Evolutionary conservation across 1,140 invertebrate species (phyloP).

Genomic region (Drosophila subpulchrella): DNA sequence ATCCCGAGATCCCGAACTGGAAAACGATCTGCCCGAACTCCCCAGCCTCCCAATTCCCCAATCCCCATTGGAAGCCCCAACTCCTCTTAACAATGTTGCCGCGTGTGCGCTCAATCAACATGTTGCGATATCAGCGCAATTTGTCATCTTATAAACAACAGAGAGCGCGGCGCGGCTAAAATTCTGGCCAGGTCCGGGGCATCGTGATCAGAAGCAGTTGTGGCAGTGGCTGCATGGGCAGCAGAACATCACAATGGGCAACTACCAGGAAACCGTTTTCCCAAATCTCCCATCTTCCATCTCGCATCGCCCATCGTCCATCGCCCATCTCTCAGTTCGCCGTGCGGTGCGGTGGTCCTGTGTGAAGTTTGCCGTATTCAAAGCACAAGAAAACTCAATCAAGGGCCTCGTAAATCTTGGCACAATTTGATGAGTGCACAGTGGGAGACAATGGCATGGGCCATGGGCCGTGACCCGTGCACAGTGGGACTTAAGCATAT

Average conservation of each 20-base stretch:
- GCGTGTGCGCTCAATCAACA: conserved; percentile 82
- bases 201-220: conserved; percentile 28
- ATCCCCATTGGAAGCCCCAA: background rate
- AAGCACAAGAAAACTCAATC: conserved; percentile 81
- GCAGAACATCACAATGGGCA: conserved; percentile 49
- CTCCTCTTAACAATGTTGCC: conserved; percentile 64
- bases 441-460: conserved; percentile 62
- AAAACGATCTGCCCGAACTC: conserved; percentile 29
- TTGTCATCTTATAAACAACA: conserved; percentile 80
- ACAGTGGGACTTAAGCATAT: conserved; percentile 16
- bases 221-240: conserved; percentile 4
- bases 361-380: conserved; percentile 80
- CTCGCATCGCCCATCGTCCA: conserved; percentile 10
- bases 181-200: conserved; percentile 12
- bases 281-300: conserved; percentile 44
- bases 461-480: conserved; percentile 15
- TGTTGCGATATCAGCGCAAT: conserved; percentile 81
- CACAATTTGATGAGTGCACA: conserved; percentile 80
- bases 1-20: conserved; percentile 12
- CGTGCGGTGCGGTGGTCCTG: conserved; percentile 74
- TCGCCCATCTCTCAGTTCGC: conserved; percentile 17
- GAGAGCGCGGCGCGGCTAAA: conserved; percentile 48
- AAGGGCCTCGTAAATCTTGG: conserved; percentile 79
- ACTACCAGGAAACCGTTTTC: conserved; percentile 66
- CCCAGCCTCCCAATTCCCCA: background rate